Percentiles rank a stretch among this genome's conserved stretches.
Conservation (phyloP, 2,797 vertebrate species). For the Sebastes iracundus region DNA sequence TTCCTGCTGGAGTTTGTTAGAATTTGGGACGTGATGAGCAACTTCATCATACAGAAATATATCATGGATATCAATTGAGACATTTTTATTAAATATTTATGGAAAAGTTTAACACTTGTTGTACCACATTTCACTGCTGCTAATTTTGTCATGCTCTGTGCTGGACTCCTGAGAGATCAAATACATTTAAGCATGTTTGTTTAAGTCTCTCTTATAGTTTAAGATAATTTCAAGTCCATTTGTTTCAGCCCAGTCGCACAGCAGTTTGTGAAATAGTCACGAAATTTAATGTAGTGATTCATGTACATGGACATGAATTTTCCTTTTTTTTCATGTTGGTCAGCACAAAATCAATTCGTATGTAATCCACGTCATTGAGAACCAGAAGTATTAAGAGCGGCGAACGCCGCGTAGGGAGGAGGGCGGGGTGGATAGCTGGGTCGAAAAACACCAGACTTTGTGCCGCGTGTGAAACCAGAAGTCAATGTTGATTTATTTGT, state of each 20-base stretch:
- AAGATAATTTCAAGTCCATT: neutral
- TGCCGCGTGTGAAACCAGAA: no score
- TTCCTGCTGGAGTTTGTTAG: slow-evolving; percentile 13
- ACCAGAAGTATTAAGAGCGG: no score
- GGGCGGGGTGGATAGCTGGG: no score
- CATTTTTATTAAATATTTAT: slow-evolving; percentile 3
- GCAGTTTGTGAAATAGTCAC: no score
- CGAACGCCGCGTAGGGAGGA: no score
- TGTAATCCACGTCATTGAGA: fast-evolving
- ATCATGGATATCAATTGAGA: neutral
- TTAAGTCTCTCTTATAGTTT: neutral
- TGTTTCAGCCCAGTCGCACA: no score
- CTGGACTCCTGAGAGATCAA: neutral
- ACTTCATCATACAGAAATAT: slow-evolving; percentile 11
- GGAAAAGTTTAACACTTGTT: slow-evolving; percentile 12
- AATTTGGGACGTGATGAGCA: slow-evolving; percentile 23
- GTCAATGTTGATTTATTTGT: no score
- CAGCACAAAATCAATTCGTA: no score
- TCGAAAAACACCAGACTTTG: no score
- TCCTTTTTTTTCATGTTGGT: no score
- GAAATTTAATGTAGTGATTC: no score
- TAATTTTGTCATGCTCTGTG: slow-evolving; percentile 22
- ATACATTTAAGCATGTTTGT: neutral
- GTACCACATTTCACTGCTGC: slow-evolving; percentile 43
- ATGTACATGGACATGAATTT: no score